A percentile compares a stretch with the other conserved stretches of the same genome.
These are phyloP conservation scores for Collichthys lucidus DNA, from an alignment of 2,113 vertebrate species.

Conservation along the genomic window DNA sequence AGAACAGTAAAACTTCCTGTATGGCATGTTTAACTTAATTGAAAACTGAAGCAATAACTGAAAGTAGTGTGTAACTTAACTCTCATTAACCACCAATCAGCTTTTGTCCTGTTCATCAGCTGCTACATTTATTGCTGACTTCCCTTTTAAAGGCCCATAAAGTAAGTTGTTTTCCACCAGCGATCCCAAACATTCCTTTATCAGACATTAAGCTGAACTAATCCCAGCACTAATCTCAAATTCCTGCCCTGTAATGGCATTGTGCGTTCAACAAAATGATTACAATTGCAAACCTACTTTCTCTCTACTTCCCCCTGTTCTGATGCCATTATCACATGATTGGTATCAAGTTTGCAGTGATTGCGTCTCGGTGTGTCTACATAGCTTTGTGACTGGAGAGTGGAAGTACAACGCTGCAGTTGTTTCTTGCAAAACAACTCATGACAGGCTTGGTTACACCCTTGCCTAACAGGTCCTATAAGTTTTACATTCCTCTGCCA, in stretches of 20 bases:
- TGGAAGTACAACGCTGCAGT: constrained; percentile 8
- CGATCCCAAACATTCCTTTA: constrained; percentile 14
- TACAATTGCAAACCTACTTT: constrained; percentile 28
- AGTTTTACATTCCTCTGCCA: constrained; percentile 18
- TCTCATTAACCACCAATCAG: not conserved
- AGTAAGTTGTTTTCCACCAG: constrained; percentile 31
- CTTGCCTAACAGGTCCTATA: constrained; percentile 36
- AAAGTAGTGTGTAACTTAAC: not conserved
- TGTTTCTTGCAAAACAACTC: constrained; percentile 38
- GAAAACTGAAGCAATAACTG: not conserved
- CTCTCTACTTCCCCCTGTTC: not conserved
- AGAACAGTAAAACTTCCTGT: not conserved
- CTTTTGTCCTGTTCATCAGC: constrained; percentile 4
- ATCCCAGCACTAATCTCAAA: constrained; percentile 56
- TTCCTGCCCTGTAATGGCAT: constrained; percentile 31
- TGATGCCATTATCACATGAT: constrained; percentile 35
- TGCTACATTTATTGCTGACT: not conserved
- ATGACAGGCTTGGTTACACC: constrained; percentile 34
- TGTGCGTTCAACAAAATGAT: not conserved
- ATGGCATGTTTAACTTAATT: not conserved
- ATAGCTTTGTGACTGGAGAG: not conserved
- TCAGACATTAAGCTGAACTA: constrained; percentile 54
- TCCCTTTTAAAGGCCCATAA: constrained; percentile 1
- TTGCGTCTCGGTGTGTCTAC: not conserved
- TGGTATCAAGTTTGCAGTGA: constrained; percentile 22